phyloP scores from a whole-genome alignment of 2,888 invertebrate genomes.

The Lucinisca nassula region DNA sequence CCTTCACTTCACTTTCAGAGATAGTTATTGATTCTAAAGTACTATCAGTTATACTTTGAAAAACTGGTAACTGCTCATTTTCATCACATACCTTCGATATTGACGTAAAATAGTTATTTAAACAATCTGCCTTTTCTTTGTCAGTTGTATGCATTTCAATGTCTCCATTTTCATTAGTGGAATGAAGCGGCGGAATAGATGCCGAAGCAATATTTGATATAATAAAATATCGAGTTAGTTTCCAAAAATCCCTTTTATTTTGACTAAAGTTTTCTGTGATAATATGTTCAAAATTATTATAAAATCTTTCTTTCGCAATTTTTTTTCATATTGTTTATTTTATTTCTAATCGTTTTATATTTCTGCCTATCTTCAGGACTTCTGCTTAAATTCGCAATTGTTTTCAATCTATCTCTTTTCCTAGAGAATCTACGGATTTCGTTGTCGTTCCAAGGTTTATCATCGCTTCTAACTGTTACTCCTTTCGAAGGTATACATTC shows the following conservation, averaged over 20 bases:
- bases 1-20: not conserved
- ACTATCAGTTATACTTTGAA: not conserved
- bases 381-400: not conserved
- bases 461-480: constrained; percentile 26
- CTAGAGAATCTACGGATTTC: not conserved
- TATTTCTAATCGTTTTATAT: too few relatives aligned
- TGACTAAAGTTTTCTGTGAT: not conserved
- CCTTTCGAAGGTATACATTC: constrained; percentile 33
- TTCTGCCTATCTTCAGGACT: not conserved
- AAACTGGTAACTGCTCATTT: not conserved
- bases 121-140: too few relatives aligned
- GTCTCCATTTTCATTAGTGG: too few relatives aligned
- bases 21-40: not conserved
- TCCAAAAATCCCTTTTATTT: not conserved
- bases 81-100: not conserved
- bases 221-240: not conserved
- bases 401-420: not conserved
- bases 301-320: not conserved
- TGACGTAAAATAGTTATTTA: too few relatives aligned
- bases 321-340: not conserved
- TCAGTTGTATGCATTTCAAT: not conserved
- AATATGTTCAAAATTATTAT: not conserved
- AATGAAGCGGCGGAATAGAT: too few relatives aligned
- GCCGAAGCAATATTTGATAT: not conserved
- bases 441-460: too few relatives aligned